phyloP scores from a whole-genome alignment of 2,113 vertebrate genomes.

The Bostrychus sinensis region DNA sequence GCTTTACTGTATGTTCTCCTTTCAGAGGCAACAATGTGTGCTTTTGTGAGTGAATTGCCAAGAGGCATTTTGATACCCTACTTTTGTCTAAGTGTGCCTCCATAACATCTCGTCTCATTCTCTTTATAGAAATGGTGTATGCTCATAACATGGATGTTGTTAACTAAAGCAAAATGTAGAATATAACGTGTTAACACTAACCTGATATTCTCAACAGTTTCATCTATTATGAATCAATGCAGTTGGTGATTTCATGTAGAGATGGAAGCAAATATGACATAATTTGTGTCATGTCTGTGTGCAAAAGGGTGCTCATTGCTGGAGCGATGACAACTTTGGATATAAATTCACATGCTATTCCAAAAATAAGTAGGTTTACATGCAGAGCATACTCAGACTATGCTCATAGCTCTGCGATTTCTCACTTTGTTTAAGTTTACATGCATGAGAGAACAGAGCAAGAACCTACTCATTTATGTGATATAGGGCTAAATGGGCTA shows the following conservation, averaged over 20 bases:
- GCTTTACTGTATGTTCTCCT: conserved; percentile 65
- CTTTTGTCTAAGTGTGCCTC: conserved; percentile 49
- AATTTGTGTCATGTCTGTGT: conserved; percentile 45
- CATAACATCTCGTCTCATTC: conserved; percentile 22
- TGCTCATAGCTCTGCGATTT: not conserved
- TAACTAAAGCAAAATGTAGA: not conserved
- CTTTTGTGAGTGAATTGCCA: conserved; percentile 72
- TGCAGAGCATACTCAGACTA: too few relatives aligned
- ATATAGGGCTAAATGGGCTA: too few relatives aligned
- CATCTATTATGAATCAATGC: not conserved
- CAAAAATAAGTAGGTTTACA: too few relatives aligned
- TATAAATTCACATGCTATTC: conserved; percentile 64
- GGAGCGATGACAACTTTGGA: conserved; percentile 45
- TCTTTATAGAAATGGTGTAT: conserved; percentile 27
- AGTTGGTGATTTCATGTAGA: conserved; percentile 3
- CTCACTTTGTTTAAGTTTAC: not conserved
- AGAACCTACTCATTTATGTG: too few relatives aligned
- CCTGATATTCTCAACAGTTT: not conserved
- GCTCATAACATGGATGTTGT: conserved; percentile 14
- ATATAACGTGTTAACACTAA: not conserved
- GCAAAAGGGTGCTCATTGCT: conserved; percentile 48
- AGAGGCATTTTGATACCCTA: conserved; percentile 66
- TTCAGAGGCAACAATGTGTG: conserved; percentile 71
- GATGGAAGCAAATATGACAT: conserved; percentile 50
- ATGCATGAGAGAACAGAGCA: too few relatives aligned